phyloP scores from a whole-genome alignment of 2,888 invertebrate species.

The Julus scandinavius region DNA sequence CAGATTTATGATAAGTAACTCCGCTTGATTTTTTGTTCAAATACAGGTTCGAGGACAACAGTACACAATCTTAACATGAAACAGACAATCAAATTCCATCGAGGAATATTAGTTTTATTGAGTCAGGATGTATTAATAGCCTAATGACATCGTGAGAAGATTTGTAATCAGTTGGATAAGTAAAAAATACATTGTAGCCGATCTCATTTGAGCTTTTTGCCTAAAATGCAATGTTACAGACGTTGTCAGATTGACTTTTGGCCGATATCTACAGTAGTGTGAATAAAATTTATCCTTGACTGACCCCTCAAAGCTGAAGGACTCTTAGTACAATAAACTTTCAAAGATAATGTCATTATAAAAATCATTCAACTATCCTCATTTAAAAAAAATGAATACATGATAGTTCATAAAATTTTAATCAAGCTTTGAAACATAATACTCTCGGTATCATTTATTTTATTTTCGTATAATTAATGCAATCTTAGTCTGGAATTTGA shows the following conservation, averaged over 20 bases:
- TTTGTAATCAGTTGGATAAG: background rate
- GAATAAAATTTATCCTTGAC: background rate
- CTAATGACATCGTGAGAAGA: slow-evolving; percentile 1
- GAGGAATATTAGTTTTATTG: too few species aligned
- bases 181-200: background rate
- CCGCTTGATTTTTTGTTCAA: background rate
- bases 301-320: background rate
- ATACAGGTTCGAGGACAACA: too few species aligned
- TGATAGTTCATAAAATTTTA: too few species aligned
- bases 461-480: too few species aligned
- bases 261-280: background rate
- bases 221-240: background rate
- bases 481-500: too few species aligned
- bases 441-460: too few species aligned
- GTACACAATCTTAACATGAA: too few species aligned
- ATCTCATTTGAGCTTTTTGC: background rate
- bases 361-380: background rate
- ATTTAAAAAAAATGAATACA: too few species aligned
- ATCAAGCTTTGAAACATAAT: too few species aligned
- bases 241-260: background rate
- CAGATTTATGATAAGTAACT: background rate
- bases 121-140: background rate
- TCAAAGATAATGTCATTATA: background rate
- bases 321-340: background rate
- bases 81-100: too few species aligned